Base-by-base conservation (phyloP, 1,140 invertebrate genomes). In the Drosophila pachea region DNA sequence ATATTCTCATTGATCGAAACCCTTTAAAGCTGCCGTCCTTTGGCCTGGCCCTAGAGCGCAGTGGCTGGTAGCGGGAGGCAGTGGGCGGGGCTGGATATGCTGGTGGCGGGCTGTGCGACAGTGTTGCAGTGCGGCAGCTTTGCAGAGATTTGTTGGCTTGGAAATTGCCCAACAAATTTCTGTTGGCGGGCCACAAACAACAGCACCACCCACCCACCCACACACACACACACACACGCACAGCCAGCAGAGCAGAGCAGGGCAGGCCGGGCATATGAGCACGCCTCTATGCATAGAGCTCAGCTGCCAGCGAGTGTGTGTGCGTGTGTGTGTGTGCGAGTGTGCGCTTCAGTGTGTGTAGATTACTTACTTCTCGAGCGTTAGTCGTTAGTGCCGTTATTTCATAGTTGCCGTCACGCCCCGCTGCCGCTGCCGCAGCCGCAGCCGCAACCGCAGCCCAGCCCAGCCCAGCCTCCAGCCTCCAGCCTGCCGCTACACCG, bases 91-190 rank as follows among this genome's bases (percentile, higher is more conserved):
- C 4, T 9, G 50, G 16, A 54, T 33, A 35, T 16, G 42, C 8
- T 4, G 61, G 2, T 3, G 3, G 43, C 14, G 40, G 45, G 53
- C 49, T 31, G 11, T n/a, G 31, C 50, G 12, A 14, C 48, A 47
- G 63, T 66, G 62, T 53, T 70, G 62, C 68, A 70, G 66, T 67
- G 72, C 78, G 65, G 60, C 73, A 66, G 70, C 74, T 66, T 78
- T 83, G 81, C 79, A 79, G 76, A 86, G 79, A 84, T 86, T 84
- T 84, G 79, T 79, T 84, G 81, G 79, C 81, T 84, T 86, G 81
- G 81, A 84, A 86, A 84, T 86, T 86, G 81, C 69, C 79, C 79
- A 84, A 86, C 79, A 84, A 84, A 84, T 84, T 84, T 84, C 81
- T 84, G 81, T 86, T 79, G 81, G 76, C 73, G 76, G 76, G 42